A percentile compares a stretch with the other conserved stretches of the same genome.
phyloP scores from a whole-genome alignment of 2,113 vertebrate genomes.

The Spea multiplicata region DNA sequence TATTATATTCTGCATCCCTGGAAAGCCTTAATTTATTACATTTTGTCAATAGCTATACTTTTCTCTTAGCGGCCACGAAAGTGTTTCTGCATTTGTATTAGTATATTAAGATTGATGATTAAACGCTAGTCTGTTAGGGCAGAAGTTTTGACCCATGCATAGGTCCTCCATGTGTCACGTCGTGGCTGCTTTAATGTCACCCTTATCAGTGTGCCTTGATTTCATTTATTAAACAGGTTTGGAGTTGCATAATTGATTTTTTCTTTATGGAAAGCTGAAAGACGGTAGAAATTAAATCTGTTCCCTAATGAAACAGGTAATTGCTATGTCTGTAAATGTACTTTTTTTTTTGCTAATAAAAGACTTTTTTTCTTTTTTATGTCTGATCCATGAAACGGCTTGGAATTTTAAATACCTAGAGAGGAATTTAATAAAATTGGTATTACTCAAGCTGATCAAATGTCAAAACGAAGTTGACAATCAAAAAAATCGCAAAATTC shows the following conservation, averaged over 20 bases:
- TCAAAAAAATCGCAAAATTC: slow-evolving; percentile 18
- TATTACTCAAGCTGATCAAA: slow-evolving; percentile 29
- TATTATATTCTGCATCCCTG: too few species aligned
- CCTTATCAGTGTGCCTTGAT: not conserved
- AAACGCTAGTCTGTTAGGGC: not conserved
- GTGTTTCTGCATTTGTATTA: not conserved
- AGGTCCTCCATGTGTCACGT: not conserved
- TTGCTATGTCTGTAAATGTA: slow-evolving; percentile 11
- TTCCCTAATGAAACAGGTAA: slow-evolving; percentile 43
- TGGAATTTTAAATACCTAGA: slow-evolving; percentile 38
- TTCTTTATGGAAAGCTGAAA: slow-evolving; percentile 24
- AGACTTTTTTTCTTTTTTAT: slow-evolving; percentile 14
- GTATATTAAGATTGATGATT: slow-evolving; percentile 5
- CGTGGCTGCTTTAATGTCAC: not conserved
- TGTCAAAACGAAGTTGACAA: slow-evolving; percentile 16
- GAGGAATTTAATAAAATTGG: slow-evolving; percentile 41
- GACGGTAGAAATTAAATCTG: slow-evolving; percentile 25
- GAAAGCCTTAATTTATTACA: too few species aligned
- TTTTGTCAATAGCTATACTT: too few species aligned
- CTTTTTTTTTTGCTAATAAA: slow-evolving; percentile 36
- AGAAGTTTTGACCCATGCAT: slow-evolving; percentile 10
- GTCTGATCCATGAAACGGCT: not conserved
- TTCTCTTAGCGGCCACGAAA: too few species aligned
- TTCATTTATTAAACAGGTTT: slow-evolving; percentile 38
- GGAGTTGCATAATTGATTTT: slow-evolving; percentile 36